Conservation (phyloP, 2,113 vertebrate genomes). For the Alosa alosa region DNA sequence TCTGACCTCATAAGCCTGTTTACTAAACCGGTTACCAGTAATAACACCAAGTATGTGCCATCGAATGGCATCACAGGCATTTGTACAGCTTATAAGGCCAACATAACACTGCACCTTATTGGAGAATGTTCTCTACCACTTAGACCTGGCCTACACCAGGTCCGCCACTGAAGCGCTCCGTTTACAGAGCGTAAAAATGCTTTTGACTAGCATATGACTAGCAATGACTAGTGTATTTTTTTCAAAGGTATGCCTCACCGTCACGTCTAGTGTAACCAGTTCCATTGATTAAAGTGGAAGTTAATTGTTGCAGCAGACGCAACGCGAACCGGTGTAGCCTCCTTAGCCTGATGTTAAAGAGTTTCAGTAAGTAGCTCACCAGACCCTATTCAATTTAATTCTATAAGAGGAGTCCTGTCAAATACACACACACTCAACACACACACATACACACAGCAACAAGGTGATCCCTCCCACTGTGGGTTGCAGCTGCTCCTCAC, state of each 20-base stretch:
- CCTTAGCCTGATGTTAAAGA: no score
- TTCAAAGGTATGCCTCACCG: no score
- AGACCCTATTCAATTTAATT: neutral
- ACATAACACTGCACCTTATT: neutral
- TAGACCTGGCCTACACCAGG: no score
- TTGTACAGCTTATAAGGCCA: neutral
- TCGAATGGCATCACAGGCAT: neutral
- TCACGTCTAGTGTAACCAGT: no score
- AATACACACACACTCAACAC: conserved; percentile 67
- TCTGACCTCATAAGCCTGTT: neutral
- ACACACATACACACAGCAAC: conserved; percentile 67
- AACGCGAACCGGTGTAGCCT: no score
- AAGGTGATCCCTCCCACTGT: conserved; percentile 30
- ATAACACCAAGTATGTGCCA: neutral
- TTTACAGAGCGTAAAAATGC: no score
- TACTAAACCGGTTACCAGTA: neutral
- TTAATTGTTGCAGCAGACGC: no score
- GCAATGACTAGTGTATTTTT: no score
- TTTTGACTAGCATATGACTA: no score
- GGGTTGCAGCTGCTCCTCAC: conserved; percentile 24
- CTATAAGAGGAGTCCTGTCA: neutral
- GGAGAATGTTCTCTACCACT: neutral
- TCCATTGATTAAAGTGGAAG: no score
- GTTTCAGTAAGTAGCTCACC: neutral
- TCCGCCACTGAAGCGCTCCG: no score